A percentile compares a stretch with the other conserved stretches of the same genome.
These are phyloP conservation scores for Heliconius aoede DNA, from an alignment of 2,888 invertebrate genomes.

Conservation along the genomic window DNA sequence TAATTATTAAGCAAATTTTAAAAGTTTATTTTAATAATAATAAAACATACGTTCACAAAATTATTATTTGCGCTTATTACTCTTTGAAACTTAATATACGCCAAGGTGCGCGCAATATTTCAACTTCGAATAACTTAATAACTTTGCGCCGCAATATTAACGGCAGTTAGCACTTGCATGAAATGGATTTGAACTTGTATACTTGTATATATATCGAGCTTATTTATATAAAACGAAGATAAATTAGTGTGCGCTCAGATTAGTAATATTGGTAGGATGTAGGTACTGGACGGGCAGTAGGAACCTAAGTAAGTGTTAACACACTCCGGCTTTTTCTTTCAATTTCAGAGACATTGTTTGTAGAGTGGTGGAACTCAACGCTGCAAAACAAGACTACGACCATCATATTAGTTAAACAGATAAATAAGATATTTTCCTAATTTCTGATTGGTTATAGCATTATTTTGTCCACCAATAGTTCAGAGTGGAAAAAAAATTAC, in stretches of 20 bases:
- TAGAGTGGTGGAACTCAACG: no score
- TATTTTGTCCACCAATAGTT: no score
- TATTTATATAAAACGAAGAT: background rate
- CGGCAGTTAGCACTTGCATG: background rate
- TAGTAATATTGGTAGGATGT: background rate
- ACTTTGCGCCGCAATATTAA: constrained; percentile 10
- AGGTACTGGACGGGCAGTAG: no score
- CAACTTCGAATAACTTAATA: constrained; percentile 26
- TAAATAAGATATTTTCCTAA: no score
- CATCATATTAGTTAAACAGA: no score
- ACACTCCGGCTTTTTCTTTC: no score
- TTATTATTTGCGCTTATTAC: constrained; percentile 1
- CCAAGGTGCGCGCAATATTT: constrained; percentile 10
- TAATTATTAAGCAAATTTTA: background rate
- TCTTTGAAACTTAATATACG: constrained; percentile 5
- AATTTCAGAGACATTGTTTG: no score
- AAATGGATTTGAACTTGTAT: background rate
- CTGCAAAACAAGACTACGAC: no score
- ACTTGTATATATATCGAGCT: background rate
- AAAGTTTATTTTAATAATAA: background rate
- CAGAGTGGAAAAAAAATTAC: no score
- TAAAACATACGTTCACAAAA: background rate
- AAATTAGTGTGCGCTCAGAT: background rate
- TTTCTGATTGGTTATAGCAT: no score
- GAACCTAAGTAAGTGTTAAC: no score